Percentiles rank a stretch among this genome's conserved stretches.
Conservation (phyloP, 1,140 invertebrate species). For the Diplogasteroides magnus region DNA sequence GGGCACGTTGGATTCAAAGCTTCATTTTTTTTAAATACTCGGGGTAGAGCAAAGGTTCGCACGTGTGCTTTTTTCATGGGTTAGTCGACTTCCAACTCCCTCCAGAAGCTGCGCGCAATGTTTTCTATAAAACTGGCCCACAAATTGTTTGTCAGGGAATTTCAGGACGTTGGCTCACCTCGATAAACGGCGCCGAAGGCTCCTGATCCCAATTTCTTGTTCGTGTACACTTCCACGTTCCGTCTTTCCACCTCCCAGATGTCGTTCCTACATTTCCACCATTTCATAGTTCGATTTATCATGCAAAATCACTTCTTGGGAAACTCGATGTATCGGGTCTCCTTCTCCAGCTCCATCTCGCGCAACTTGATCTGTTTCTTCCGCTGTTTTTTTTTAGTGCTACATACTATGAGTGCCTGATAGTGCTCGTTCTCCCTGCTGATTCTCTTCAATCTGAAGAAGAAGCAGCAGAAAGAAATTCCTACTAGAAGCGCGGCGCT, state of each 20-base stretch:
- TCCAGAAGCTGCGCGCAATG: too few species aligned
- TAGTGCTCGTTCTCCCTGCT: conserved; percentile 26
- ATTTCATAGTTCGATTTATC: conserved; percentile 6
- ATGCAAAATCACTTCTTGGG: conserved; percentile 38
- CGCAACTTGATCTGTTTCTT: too few species aligned
- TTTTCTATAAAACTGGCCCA: too few species aligned
- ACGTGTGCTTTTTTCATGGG: too few species aligned
- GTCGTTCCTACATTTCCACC: conserved; percentile 36
- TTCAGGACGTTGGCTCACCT: conserved; percentile 13
- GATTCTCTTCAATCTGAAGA: conserved; percentile 23
- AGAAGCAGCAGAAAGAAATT: conserved; percentile 14
- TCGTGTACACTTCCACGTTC: conserved; percentile 53
- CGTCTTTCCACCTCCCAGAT: conserved; percentile 51
- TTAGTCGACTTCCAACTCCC: too few species aligned
- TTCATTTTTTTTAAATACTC: too few species aligned
- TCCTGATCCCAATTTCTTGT: conserved; percentile 50
- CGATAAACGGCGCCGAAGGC: conserved; percentile 49
- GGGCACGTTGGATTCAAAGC: too few species aligned
- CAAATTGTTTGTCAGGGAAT: too few species aligned
- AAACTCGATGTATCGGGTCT: conserved; percentile 45
- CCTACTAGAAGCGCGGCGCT: not conserved
- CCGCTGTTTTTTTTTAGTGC: too few species aligned
- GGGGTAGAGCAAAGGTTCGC: too few species aligned
- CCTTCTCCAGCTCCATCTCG: conserved; percentile 25
- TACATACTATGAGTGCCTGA: conserved; percentile 29